Base-by-base conservation (phyloP, 2,888 invertebrate species). In the Perithous albicinctus region DNA sequence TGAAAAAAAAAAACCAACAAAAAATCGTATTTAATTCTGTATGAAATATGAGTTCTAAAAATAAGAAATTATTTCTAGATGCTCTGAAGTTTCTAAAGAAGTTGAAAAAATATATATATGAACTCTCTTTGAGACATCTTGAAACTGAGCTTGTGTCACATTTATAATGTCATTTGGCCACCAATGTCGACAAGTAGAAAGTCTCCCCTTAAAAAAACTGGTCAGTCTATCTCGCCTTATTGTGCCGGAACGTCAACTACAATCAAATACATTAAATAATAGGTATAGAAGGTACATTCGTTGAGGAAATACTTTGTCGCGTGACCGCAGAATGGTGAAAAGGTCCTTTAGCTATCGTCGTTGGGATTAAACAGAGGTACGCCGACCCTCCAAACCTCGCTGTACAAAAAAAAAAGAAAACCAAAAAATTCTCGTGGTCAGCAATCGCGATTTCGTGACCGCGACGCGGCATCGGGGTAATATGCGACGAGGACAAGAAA, bases 391-490 rank as follows among this genome's bases (percentile, higher is more conserved):
- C n/a, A 12, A 8, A 15, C n/a, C 18, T 26, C 4, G 38, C 41
- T 41, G 15, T 0, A 51, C 8, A 3, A 56, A 35, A 77, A 61
- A 43, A 59, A 35, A 61, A 20, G 6, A 29, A 63, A 51, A n/a
- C 1, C 2, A 63, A 75, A 46, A 29, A 74, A 59, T 38, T 63
- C n/a, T n/a, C 74, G 69, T 78, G 38, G 74, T 38, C 41, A 29
- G 70, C 70, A 69, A 82, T 81, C 78, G 63, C 78, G 81, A 78
- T 82, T 69, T 69, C 74, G 81, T 70, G 77, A 78, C 56, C 80
- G n/a, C n/a, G 78, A 80, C 77, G 80, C 61, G 38, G 75, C 78
- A 15, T 41, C 12, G 63, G 61, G 64, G 63, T 56, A 61, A 63
- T n/a, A n/a, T 41, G 46, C 26, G 72, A 61, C 32, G 69, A 76